These are phyloP conservation scores for Chelonus formosanus DNA, from an alignment of 2,888 invertebrate genomes.

Conservation along the genomic window DNA sequence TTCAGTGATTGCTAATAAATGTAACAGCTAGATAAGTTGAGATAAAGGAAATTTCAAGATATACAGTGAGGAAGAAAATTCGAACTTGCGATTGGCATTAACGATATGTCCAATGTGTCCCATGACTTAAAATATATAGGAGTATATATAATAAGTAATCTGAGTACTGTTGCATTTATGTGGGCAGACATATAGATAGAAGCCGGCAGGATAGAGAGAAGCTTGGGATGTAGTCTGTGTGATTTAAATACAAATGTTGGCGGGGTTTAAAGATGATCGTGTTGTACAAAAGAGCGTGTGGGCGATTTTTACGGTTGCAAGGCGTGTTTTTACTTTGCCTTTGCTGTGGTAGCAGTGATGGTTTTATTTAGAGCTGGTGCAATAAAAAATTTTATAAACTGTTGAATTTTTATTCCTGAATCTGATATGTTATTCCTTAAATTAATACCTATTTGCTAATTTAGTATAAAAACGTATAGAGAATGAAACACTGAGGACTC, in stretches of 20 bases:
- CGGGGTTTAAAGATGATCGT: constrained; percentile 20
- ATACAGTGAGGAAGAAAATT: constrained; percentile 25
- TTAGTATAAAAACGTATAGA: too few species aligned
- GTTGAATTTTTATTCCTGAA: too few species aligned
- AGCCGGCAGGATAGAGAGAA: constrained; percentile 33
- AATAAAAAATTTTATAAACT: background rate
- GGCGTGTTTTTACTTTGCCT: constrained; percentile 21
- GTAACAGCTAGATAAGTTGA: background rate
- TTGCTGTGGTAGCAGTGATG: constrained; percentile 9
- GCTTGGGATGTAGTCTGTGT: constrained; percentile 6
- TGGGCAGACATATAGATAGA: constrained; percentile 16
- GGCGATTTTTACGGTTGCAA: constrained; percentile 28
- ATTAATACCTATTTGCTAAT: too few species aligned
- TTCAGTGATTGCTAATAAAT: background rate
- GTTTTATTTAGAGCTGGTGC: background rate
- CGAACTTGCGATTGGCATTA: constrained; percentile 26
- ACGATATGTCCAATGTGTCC: background rate
- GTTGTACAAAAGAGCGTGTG: constrained; percentile 24
- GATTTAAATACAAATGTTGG: constrained; percentile 12
- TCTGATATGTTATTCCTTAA: too few species aligned
- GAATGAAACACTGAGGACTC: too few species aligned
- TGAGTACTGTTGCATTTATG: constrained; percentile 17
- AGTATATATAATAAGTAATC: constrained; percentile 23
- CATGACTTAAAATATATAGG: background rate
- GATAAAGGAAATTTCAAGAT: constrained; percentile 11